Evolutionary conservation across 2,113 vertebrate species (phyloP).

Genomic region (Rutilus rutilus): DNA sequence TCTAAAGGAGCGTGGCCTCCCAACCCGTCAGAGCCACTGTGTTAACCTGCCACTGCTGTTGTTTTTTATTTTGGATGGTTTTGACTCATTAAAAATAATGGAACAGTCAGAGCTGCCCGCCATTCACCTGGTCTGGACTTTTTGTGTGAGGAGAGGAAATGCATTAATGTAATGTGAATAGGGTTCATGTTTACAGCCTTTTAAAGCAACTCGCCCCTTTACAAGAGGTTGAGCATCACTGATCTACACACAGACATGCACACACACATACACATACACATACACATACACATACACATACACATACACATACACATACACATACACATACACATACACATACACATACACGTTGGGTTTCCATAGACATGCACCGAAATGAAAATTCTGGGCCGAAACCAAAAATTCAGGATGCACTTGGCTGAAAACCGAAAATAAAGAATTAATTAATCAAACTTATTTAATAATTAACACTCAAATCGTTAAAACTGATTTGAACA

Average conservation of each 20-base stretch:
- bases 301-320: no score
- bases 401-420: no score
- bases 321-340: background rate
- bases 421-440: no score
- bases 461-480: no score
- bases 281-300: no score
- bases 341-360: no score
- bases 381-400: no score
- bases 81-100: conserved; percentile 76
- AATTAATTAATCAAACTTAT: no score
- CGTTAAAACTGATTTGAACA: no score
- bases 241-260: background rate
- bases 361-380: no score
- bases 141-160: conserved; percentile 38
- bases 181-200: background rate
- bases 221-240: background rate
- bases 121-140: conserved; percentile 48
- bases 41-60: conserved; percentile 63
- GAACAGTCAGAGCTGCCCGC: conserved; percentile 60
- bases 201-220: background rate
- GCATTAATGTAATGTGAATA: background rate
- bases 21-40: conserved; percentile 64
- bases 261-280: background rate
- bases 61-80: conserved; percentile 55
- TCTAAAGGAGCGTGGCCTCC: conserved; percentile 44